phyloP scores from a whole-genome alignment of 1,140 invertebrate genomes.

The Asobara japonica region DNA sequence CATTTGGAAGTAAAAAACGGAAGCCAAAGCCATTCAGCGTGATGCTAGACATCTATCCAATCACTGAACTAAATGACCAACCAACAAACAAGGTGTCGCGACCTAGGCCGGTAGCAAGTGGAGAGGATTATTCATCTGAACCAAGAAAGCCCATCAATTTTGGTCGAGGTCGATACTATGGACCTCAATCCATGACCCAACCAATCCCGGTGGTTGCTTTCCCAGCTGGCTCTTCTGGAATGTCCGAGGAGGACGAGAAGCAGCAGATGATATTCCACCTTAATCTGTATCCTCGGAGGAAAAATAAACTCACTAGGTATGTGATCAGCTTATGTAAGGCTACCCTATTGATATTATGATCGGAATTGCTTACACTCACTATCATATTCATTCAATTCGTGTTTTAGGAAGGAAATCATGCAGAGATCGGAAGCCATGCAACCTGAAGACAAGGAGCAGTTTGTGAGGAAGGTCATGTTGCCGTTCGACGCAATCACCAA shows the following conservation, averaged over 20 bases:
- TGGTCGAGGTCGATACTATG: slow-evolving; percentile 45
- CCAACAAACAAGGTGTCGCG: slow-evolving; percentile 38
- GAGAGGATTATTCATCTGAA: slow-evolving; percentile 49
- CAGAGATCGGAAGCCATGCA: slow-evolving; percentile 45
- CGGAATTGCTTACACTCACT: no score
- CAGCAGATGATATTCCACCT: slow-evolving; percentile 65
- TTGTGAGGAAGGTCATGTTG: slow-evolving; percentile 46
- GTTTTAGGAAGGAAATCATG: slow-evolving; percentile 51
- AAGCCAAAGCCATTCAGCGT: slow-evolving; percentile 64
- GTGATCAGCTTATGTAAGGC: background rate
- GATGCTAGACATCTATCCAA: slow-evolving; percentile 66
- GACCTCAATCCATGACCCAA: background rate
- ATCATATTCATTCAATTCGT: background rate
- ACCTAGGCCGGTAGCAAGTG: slow-evolving; percentile 34
- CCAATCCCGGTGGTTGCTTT: slow-evolving; percentile 40
- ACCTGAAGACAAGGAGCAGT: slow-evolving; percentile 43
- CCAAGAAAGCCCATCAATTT: slow-evolving; percentile 44
- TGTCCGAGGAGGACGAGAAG: slow-evolving; percentile 54
- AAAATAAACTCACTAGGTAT: slow-evolving; percentile 52
- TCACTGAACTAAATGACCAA: slow-evolving; percentile 56
- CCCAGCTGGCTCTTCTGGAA: slow-evolving; percentile 36
- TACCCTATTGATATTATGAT: no score
- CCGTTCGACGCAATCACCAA: slow-evolving; percentile 56
- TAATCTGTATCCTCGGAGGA: slow-evolving; percentile 62
- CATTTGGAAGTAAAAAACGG: slow-evolving; percentile 45